These are phyloP conservation scores for Alexandromys fortis DNA, from an alignment of 2,113 vertebrate species.

Conservation along the genomic window DNA sequence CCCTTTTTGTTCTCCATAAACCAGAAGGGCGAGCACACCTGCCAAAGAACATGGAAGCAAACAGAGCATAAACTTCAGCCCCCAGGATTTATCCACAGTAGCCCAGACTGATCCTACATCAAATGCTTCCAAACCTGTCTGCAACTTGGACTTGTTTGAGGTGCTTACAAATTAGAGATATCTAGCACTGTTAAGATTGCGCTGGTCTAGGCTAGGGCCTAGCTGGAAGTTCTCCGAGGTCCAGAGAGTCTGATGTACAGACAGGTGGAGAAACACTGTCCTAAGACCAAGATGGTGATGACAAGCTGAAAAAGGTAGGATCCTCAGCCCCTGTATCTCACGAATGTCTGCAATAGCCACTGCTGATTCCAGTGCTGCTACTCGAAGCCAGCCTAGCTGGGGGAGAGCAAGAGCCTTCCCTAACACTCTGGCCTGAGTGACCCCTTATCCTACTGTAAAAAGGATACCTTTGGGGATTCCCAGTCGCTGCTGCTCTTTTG, in stretches of 20 bases:
- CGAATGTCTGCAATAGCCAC: accelerated
- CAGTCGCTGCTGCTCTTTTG: constrained; percentile 96
- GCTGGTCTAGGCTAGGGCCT: not conserved
- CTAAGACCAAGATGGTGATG: not conserved
- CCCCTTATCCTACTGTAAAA: not conserved
- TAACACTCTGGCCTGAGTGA: not conserved
- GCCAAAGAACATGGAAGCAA: not conserved
- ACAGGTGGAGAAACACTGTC: not conserved
- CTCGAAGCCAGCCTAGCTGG: not conserved
- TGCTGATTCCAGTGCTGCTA: not conserved
- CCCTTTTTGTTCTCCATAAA: constrained; percentile 5
- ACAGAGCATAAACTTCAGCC: not conserved
- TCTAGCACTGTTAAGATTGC: not conserved
- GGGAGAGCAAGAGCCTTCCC: not conserved
- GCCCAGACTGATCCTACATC: not conserved
- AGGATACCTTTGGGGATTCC: constrained; percentile 96
- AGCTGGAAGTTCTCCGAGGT: not conserved
- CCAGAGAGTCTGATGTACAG: not conserved
- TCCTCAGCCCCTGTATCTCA: too few species aligned
- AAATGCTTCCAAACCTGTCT: not conserved
- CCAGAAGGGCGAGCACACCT: not conserved
- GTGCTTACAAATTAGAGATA: not conserved
- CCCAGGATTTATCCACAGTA: not conserved
- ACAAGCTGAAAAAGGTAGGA: not conserved
- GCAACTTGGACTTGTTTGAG: not conserved